Evolutionary conservation across 2,113 vertebrate genomes (phyloP).

Genomic region (Epinephelus cyanopodus): DNA sequence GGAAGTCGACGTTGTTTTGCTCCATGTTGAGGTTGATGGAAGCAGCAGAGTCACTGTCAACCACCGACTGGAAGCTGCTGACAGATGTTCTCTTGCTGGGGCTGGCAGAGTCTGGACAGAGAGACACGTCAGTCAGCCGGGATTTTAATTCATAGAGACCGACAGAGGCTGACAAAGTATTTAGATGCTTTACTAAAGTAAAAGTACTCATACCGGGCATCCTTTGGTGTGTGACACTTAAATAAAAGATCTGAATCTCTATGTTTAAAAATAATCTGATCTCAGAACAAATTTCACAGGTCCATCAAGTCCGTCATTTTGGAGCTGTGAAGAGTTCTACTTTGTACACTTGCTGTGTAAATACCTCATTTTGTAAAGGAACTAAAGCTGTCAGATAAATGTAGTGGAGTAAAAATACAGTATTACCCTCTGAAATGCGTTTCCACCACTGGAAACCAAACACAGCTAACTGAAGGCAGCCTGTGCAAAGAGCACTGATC

Average conservation of each 20-base stretch:
- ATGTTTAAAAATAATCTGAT: too few relatives aligned
- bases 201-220: too few relatives aligned
- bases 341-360: too few relatives aligned
- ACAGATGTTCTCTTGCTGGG: conserved; percentile 99
- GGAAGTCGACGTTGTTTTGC: conserved; percentile 99
- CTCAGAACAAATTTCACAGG: too few relatives aligned
- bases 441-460: neutral
- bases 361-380: neutral
- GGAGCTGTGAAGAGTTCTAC: too few relatives aligned
- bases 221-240: too few relatives aligned
- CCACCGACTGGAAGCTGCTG: conserved; percentile 97
- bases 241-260: too few relatives aligned
- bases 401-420: neutral
- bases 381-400: neutral
- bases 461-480: neutral
- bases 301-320: too few relatives aligned
- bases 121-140: neutral
- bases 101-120: conserved; percentile 91
- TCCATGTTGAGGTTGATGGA: conserved; percentile 99
- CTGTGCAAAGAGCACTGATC: neutral
- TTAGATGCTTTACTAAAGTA: too few relatives aligned
- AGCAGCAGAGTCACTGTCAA: conserved; percentile 98
- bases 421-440: neutral
- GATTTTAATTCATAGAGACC: neutral
- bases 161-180: too few relatives aligned